Conservation (phyloP, 2,113 vertebrate species). For the Actinemys pallida region DNA sequence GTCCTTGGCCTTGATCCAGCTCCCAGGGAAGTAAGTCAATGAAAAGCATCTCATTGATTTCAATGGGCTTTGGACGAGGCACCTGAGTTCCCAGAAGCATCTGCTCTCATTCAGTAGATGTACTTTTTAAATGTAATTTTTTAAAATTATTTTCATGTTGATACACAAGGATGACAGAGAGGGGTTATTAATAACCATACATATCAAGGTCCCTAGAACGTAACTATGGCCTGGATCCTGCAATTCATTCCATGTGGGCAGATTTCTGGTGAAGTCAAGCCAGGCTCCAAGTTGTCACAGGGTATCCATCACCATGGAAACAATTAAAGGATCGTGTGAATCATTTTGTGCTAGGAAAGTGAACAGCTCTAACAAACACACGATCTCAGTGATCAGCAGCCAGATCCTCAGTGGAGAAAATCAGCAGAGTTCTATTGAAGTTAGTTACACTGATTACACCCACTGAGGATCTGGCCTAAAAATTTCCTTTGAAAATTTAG, state of each 20-base stretch:
- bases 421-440: rapidly evolving
- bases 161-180: neutral
- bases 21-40: neutral
- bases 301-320: neutral
- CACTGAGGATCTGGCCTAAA: rapidly evolving
- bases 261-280: neutral
- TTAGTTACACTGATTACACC: neutral
- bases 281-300: neutral
- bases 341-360: neutral
- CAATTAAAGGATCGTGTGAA: neutral
- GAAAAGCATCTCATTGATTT: neutral
- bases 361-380: neutral
- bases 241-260: neutral
- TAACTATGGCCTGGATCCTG: neutral
- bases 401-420: neutral
- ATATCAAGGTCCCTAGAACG: neutral
- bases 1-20: neutral
- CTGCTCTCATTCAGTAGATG: neutral
- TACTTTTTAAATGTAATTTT: neutral
- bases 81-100: neutral
- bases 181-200: neutral
- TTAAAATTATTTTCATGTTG: neutral
- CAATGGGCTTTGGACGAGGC: neutral
- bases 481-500: rapidly evolving
- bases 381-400: neutral